Percentiles rank a stretch among this genome's conserved stretches.
Evolutionary conservation across 2,888 invertebrate genomes (phyloP).

Genomic region (Drosophila atroscutellata): DNA sequence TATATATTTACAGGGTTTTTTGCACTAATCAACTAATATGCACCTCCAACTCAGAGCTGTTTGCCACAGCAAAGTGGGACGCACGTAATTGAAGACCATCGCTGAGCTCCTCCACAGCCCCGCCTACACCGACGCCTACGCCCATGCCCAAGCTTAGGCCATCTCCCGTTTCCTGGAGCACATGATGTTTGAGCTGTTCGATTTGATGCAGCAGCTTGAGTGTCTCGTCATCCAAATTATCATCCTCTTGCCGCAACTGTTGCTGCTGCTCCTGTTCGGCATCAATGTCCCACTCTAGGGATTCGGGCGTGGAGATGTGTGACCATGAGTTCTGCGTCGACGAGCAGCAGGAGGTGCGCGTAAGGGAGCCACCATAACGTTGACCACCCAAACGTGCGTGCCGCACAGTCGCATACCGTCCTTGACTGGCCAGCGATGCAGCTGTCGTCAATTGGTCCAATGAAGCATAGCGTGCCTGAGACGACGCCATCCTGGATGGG

Average conservation of each 20-base stretch:
- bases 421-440: constrained; percentile 51
- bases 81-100: constrained; percentile 62
- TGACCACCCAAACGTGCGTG: constrained; percentile 48
- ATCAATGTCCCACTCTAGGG: constrained; percentile 89
- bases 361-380: constrained; percentile 72
- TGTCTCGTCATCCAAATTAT: constrained; percentile 88
- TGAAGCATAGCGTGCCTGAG: constrained; percentile 60
- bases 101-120: constrained; percentile 57
- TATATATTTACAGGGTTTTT: constrained; percentile 40
- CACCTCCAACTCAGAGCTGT: constrained; percentile 50
- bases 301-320: constrained; percentile 88
- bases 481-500: constrained; percentile 22
- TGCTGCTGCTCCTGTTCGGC: constrained; percentile 84
- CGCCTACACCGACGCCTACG: constrained; percentile 19
- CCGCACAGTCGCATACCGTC: constrained; percentile 42
- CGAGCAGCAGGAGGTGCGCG: constrained; percentile 85
- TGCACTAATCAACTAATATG: constrained; percentile 64
- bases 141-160: constrained; percentile 63
- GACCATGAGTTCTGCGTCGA: constrained; percentile 86
- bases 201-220: constrained; percentile 89
- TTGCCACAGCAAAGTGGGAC: constrained; percentile 51
- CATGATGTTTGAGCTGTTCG: constrained; percentile 88
- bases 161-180: constrained; percentile 88
- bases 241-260: constrained; percentile 84
- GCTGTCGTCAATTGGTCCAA: constrained; percentile 68